Conservation (phyloP, 2,797 vertebrate species). For the Hapalemur alaotrensis region DNA sequence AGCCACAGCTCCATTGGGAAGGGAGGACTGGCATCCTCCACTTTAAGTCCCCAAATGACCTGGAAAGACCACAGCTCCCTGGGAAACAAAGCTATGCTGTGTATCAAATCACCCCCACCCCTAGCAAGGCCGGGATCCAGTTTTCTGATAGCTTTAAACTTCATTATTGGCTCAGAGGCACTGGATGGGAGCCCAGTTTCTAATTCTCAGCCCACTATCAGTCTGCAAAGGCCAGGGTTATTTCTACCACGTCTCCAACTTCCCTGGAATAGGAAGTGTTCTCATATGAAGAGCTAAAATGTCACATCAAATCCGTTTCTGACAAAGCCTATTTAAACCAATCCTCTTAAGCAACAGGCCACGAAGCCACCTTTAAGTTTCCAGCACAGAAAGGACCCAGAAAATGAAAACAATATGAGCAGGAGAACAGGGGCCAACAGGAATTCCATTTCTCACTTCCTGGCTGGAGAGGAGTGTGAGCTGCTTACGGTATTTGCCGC, state of each 20-base stretch:
- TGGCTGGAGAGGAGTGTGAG: not conserved
- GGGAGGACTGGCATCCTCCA: not conserved
- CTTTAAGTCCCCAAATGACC: constrained; percentile 46
- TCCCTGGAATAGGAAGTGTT: constrained; percentile 34
- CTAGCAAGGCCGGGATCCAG: constrained; percentile 54
- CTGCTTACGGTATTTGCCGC: not conserved
- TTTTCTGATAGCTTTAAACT: constrained; percentile 58
- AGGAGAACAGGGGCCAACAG: not conserved
- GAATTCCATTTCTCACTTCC: constrained; percentile 8
- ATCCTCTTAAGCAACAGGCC: not conserved
- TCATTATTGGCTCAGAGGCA: constrained; percentile 13
- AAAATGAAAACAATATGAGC: not conserved
- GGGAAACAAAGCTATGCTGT: constrained; percentile 63
- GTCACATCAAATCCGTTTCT: not conserved
- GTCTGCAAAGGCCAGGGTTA: constrained; percentile 34
- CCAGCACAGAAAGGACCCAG: not conserved
- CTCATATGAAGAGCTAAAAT: not conserved
- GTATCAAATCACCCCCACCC: not conserved
- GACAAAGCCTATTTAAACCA: not conserved
- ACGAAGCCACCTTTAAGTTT: not conserved
- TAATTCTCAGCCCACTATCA: constrained; percentile 51
- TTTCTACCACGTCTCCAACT: constrained; percentile 35
- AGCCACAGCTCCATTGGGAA: not conserved
- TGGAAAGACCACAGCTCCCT: constrained; percentile 9
- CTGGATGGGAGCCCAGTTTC: constrained; percentile 53